Percentiles rank a stretch among this genome's conserved stretches.
Evolutionary conservation across 2,797 vertebrate genomes (phyloP).

Genomic region (Meda fulgida): DNA sequence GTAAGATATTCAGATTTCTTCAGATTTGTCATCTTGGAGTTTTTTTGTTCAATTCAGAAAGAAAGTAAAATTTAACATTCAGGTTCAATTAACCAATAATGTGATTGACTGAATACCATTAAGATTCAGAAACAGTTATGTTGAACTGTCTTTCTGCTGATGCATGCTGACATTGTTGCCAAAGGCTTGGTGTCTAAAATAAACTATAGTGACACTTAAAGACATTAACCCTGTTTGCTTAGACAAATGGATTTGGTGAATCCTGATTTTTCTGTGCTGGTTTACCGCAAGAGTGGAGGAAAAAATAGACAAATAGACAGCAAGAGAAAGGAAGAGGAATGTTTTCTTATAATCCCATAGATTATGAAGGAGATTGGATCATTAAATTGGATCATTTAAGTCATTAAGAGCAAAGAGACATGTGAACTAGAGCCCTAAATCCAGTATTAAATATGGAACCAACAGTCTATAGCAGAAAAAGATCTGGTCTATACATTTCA

Average conservation of each 20-base stretch:
- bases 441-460: conserved; percentile 62
- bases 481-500: neutral
- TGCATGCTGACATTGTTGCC: conserved; percentile 28
- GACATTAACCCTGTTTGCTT: conserved; percentile 32
- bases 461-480: conserved; percentile 15
- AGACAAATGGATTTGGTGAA: neutral
- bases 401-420: conserved; percentile 29
- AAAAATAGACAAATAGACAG: neutral
- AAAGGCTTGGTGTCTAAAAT: conserved; percentile 23
- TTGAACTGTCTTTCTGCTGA: conserved; percentile 19
- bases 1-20: conserved; percentile 70
- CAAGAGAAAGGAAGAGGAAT: neutral
- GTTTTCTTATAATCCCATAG: conserved; percentile 30
- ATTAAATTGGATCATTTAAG: no score
- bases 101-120: neutral
- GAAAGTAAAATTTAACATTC: neutral
- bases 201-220: conserved; percentile 31
- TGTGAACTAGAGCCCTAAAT: conserved; percentile 38
- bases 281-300: neutral
- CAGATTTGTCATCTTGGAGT: neutral
- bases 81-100: neutral
- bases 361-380: no score
- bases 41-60: neutral
- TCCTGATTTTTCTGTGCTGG: neutral
- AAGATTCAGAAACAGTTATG: conserved; percentile 9